These are phyloP conservation scores for Yasuhikotakia modesta DNA, from an alignment of 2,797 vertebrate species.

Conservation along the genomic window DNA sequence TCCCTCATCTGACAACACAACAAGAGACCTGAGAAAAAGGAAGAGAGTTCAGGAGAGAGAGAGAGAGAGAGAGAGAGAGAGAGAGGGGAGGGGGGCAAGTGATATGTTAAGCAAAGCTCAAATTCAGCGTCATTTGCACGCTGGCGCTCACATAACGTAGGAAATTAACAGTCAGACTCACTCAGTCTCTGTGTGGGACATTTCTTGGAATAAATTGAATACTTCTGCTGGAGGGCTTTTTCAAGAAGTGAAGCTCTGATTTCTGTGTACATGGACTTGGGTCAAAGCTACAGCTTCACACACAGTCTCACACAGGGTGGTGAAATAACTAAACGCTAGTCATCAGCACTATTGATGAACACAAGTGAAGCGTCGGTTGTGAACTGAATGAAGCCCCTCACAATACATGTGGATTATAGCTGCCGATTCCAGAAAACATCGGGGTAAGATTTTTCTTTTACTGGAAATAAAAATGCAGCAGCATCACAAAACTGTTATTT, in stretches of 20 bases:
- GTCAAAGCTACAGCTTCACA: constrained; percentile 25
- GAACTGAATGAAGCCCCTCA: background rate
- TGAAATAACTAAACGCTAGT: constrained; percentile 50
- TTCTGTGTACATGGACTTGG: constrained; percentile 12
- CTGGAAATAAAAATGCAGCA: too few relatives aligned
- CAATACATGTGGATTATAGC: constrained; percentile 15
- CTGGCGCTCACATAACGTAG: constrained; percentile 19
- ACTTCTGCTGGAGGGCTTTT: background rate
- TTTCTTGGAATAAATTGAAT: constrained; percentile 66
- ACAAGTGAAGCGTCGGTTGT: constrained; percentile 23
- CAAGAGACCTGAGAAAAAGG: constrained; percentile 74
- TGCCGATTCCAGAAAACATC: background rate
- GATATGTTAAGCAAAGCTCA: constrained; percentile 63
- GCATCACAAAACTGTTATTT: too few relatives aligned
- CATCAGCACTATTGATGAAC: constrained; percentile 34
- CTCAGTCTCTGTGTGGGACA: constrained; percentile 45
- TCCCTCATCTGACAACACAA: constrained; percentile 71
- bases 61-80: constrained; percentile 33
- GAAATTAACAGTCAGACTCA: constrained; percentile 47
- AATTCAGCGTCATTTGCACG: constrained; percentile 69
- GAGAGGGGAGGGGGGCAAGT: constrained; percentile 23
- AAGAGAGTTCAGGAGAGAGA: constrained; percentile 51
- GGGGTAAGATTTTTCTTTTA: constrained; percentile 28
- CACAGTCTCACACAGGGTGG: constrained; percentile 27
- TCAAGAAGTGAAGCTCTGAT: constrained; percentile 8